Percentiles rank a stretch among this genome's conserved stretches.
Conservation (phyloP, 2,888 invertebrate genomes). For the Orthosia gothica region DNA sequence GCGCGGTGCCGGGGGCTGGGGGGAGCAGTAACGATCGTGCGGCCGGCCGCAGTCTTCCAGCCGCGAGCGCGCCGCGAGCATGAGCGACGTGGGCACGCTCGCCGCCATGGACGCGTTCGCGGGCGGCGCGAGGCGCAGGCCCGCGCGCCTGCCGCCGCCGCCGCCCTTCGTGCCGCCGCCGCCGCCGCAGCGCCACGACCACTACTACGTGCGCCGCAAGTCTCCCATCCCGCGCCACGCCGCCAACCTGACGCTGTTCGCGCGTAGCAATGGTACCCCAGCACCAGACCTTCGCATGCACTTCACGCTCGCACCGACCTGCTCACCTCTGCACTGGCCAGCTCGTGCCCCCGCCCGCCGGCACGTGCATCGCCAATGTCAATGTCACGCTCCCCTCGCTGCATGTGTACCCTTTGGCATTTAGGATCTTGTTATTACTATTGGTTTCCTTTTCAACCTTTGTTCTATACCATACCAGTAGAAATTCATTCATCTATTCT, state of each 20-base stretch:
- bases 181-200: conserved; percentile 88
- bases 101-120: conserved; percentile 91
- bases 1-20: conserved; percentile 85
- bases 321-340: conserved; percentile 48
- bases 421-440: conserved; percentile 41
- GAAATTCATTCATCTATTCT: conserved; percentile 4
- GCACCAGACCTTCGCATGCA: conserved; percentile 71
- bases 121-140: conserved; percentile 89
- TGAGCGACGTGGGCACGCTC: conserved; percentile 91
- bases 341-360: conserved; percentile 59
- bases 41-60: conserved; percentile 89
- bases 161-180: conserved; percentile 89
- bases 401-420: conserved; percentile 64
- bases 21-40: conserved; percentile 84
- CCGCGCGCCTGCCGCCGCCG: conserved; percentile 88
- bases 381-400: conserved; percentile 80
- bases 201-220: conserved; percentile 90
- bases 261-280: conserved; percentile 87
- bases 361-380: conserved; percentile 79
- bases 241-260: conserved; percentile 88
- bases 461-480: conserved; percentile 7
- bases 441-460: conserved; percentile 25
- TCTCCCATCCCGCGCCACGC: conserved; percentile 87
- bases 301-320: conserved; percentile 65
- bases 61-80: conserved; percentile 90